Evolutionary conservation across 1,140 invertebrate species (phyloP).

Genomic region (Dendrolimus punctatus): DNA sequence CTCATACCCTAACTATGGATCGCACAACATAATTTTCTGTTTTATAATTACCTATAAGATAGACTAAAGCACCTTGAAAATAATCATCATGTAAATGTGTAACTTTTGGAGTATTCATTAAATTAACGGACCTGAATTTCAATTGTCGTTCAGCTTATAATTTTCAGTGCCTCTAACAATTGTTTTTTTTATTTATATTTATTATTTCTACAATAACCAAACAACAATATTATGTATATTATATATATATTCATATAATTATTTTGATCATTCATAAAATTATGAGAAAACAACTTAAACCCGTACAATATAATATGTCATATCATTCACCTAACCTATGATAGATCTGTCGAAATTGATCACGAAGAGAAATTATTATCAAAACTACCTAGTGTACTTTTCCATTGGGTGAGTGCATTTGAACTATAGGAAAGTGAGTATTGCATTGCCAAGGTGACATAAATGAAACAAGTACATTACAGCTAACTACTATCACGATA

Average conservation of each 20-base stretch:
- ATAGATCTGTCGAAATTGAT: conserved; percentile 69
- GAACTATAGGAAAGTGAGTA: conserved; percentile 59
- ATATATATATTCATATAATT: conserved; percentile 26
- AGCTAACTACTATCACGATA: conserved; percentile 58
- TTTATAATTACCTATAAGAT: no score
- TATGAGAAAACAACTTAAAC: conserved; percentile 26
- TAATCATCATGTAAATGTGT: no score
- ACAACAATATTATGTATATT: conserved; percentile 19
- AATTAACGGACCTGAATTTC: no score
- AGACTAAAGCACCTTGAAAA: no score
- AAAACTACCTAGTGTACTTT: conserved; percentile 67
- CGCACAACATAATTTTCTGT: no score
- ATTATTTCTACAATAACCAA: conserved; percentile 27
- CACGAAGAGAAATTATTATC: conserved; percentile 69
- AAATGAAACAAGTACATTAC: conserved; percentile 59
- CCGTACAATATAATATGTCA: conserved; percentile 45
- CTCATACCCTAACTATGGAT: no score
- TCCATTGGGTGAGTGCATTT: conserved; percentile 60
- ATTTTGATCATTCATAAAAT: conserved; percentile 11
- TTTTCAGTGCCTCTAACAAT: conserved; percentile 34
- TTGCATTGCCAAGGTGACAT: conserved; percentile 50
- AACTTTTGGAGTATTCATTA: no score
- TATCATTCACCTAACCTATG: conserved; percentile 66
- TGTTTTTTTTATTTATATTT: conserved; percentile 25
- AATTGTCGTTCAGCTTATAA: conserved; percentile 23